phyloP scores from a whole-genome alignment of 2,797 vertebrate genomes.

The Gymnoscopelus microlampas region DNA sequence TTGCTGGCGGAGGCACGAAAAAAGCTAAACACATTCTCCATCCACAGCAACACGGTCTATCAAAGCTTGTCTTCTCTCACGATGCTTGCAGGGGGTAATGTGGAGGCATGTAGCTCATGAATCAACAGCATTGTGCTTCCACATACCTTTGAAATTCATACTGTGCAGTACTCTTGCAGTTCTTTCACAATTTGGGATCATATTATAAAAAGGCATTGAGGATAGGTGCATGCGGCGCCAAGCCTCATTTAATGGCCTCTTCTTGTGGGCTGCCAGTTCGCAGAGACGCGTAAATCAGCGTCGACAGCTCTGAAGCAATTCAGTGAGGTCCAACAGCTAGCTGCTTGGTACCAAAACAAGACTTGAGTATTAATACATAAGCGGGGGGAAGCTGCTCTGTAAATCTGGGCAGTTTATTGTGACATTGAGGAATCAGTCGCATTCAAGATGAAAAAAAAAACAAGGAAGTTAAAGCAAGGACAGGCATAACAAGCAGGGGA shows the following conservation, averaged over 20 bases:
- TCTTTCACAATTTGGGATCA: conserved; percentile 21
- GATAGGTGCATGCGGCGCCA: conserved; percentile 23
- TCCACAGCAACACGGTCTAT: conserved; percentile 17
- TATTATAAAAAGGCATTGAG: conserved; percentile 13
- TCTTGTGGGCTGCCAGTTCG: conserved; percentile 52
- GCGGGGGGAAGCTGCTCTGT: conserved; percentile 49
- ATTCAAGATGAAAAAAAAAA: conserved; percentile 55
- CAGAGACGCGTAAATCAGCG: conserved; percentile 48
- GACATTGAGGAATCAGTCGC: conserved; percentile 49
- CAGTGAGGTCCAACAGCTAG: conserved; percentile 47
- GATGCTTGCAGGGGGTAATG: background rate
- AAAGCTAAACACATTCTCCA: conserved; percentile 4
- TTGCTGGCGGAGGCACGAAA: too few species aligned
- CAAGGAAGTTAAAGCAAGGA: conserved; percentile 48
- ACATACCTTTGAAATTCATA: conserved; percentile 19
- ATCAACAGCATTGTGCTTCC: conserved; percentile 25
- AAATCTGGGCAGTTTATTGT: conserved; percentile 48
- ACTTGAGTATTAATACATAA: conserved; percentile 65
- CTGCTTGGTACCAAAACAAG: conserved; percentile 60
- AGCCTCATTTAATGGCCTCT: conserved; percentile 45
- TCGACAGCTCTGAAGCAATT: conserved; percentile 54
- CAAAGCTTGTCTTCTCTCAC: conserved; percentile 23
- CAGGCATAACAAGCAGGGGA: conserved; percentile 45
- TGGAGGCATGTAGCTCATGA: conserved; percentile 14
- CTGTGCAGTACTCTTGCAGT: conserved; percentile 9